Conservation (phyloP, 2,888 invertebrate species). For the Microchrysa polita region DNA sequence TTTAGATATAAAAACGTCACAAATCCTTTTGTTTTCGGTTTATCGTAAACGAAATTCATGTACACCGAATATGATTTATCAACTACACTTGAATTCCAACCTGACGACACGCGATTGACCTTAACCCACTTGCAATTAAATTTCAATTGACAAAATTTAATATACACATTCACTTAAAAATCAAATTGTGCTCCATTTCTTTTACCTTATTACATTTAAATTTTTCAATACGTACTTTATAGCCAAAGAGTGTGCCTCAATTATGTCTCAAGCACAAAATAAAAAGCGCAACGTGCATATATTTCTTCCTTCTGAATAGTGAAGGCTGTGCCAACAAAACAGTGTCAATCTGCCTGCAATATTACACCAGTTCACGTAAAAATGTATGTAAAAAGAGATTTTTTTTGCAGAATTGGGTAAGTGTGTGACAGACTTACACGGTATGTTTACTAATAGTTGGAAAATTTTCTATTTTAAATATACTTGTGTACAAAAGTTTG, state of each 20-base stretch:
- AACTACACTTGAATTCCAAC: too few relatives aligned
- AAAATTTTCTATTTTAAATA: slow-evolving; percentile 6
- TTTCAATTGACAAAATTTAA: not conserved
- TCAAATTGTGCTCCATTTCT: not conserved
- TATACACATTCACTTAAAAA: too few relatives aligned
- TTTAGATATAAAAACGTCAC: too few relatives aligned
- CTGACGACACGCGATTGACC: too few relatives aligned
- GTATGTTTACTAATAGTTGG: slow-evolving; percentile 25
- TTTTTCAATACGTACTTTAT: not conserved
- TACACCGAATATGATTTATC: too few relatives aligned
- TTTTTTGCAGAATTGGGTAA: slow-evolving; percentile 37
- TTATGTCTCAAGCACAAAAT: not conserved
- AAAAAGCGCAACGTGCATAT: not conserved
- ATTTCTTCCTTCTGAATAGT: not conserved
- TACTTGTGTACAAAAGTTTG: too few relatives aligned
- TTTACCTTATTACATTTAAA: too few relatives aligned
- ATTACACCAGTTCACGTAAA: slow-evolving; percentile 27
- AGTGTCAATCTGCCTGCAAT: not conserved
- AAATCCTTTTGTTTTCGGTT: too few relatives aligned
- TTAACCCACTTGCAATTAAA: not conserved
- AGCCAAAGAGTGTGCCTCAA: not conserved
- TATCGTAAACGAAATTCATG: too few relatives aligned
- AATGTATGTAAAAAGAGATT: slow-evolving; percentile 16
- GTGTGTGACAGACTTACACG: slow-evolving; percentile 36
- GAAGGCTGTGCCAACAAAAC: not conserved